Evolutionary conservation across 2,797 vertebrate species (phyloP).

Genomic region (Cossypha caffra): DNA sequence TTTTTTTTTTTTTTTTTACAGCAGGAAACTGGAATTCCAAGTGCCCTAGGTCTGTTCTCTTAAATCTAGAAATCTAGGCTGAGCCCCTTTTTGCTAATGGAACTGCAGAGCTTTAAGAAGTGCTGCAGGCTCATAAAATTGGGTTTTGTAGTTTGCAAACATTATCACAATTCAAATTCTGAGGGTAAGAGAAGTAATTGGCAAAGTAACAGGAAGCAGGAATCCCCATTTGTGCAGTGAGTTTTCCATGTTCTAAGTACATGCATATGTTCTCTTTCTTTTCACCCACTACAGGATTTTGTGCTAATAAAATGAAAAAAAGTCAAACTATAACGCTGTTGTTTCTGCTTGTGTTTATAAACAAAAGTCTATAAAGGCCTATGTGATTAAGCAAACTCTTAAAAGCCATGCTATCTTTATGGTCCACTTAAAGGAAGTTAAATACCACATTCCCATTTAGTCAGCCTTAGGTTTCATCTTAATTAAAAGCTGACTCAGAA

Average conservation of each 20-base stretch:
- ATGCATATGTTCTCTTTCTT: not conserved
- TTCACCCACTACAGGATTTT: constrained; percentile 15
- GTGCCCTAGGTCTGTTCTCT: not conserved
- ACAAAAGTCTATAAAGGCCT: not conserved
- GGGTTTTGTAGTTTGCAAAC: not conserved
- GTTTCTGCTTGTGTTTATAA: not conserved
- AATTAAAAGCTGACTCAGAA: not conserved
- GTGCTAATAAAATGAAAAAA: constrained; percentile 56
- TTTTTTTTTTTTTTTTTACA: not conserved
- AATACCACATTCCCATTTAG: not conserved
- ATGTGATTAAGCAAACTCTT: not conserved
- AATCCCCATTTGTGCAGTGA: not conserved
- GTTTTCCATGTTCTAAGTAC: not conserved
- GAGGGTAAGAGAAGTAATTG: not conserved
- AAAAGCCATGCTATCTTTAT: not conserved
- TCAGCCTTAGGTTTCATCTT: not conserved
- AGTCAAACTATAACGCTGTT: not conserved
- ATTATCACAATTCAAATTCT: not conserved
- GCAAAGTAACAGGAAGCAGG: not conserved
- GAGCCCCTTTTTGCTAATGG: not conserved
- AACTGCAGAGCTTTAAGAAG: not conserved
- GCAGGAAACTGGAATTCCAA: not conserved
- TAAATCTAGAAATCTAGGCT: not conserved
- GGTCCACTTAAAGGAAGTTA: not conserved
- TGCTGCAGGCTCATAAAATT: not conserved